Evolutionary conservation across 2,797 vertebrate genomes (phyloP).

Genomic region (Picus viridis): DNA sequence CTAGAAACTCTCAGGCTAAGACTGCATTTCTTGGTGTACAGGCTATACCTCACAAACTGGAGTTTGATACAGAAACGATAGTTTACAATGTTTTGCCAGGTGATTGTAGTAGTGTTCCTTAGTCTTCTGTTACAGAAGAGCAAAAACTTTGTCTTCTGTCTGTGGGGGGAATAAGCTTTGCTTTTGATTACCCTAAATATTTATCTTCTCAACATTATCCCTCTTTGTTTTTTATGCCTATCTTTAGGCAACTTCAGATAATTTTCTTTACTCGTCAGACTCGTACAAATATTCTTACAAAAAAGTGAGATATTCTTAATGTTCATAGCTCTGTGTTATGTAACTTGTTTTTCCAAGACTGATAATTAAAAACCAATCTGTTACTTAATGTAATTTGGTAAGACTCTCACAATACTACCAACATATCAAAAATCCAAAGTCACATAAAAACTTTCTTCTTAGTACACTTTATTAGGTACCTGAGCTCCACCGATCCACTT

Average conservation of each 20-base stretch:
- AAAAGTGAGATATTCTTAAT: not conserved
- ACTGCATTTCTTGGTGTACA: not conserved
- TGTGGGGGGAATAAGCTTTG: not conserved
- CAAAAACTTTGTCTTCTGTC: not conserved
- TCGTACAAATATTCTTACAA: not conserved
- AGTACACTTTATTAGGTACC: not conserved
- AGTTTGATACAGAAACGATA: not conserved
- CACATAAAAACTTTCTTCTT: not conserved
- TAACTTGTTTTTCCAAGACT: not conserved
- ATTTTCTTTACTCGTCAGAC: not conserved
- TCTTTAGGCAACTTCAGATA: not conserved
- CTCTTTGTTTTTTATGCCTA: not conserved
- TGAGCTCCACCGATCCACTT: rapidly evolving
- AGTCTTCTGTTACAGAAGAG: not conserved
- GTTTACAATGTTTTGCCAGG: not conserved
- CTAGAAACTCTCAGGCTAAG: not conserved
- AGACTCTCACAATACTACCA: not conserved
- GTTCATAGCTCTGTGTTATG: not conserved
- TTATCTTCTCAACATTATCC: not conserved
- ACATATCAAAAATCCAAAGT: not conserved
- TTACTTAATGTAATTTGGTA: not conserved
- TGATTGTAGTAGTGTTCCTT: not conserved
- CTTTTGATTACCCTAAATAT: not conserved
- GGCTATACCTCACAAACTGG: not conserved
- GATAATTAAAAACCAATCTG: not conserved